These are phyloP conservation scores for Furcula furcula DNA, from an alignment of 2,888 invertebrate genomes.

Conservation along the genomic window DNA sequence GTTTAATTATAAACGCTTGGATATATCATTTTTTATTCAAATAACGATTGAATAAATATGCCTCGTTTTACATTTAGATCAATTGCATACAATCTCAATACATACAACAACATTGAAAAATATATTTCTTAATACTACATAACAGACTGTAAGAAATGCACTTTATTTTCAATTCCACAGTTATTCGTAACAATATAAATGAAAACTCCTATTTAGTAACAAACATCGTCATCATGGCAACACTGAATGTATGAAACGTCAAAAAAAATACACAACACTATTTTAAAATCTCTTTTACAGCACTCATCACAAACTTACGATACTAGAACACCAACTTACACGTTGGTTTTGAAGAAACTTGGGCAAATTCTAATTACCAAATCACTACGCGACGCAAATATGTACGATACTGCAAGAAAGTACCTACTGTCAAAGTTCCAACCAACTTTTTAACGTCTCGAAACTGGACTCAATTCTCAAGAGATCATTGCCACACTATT, in stretches of 20 bases:
- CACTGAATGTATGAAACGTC: slow-evolving; percentile 42
- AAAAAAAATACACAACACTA: slow-evolving; percentile 43
- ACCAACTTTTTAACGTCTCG: too few species aligned
- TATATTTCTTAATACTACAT: slow-evolving; percentile 45
- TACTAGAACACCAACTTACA: slow-evolving; percentile 31
- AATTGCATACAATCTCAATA: slow-evolving; percentile 23
- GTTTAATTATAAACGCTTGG: slow-evolving; percentile 29
- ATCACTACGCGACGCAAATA: too few species aligned
- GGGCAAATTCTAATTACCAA: too few species aligned
- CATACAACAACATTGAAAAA: slow-evolving; percentile 51
- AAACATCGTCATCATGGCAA: slow-evolving; percentile 63
- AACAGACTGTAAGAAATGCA: slow-evolving; percentile 66
- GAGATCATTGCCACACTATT: too few species aligned
- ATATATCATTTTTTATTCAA: slow-evolving; percentile 34
- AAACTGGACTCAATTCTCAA: too few species aligned
- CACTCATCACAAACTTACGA: slow-evolving; percentile 14
- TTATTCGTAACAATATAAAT: slow-evolving; percentile 34
- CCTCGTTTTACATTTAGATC: slow-evolving; percentile 32
- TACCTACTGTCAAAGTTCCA: too few species aligned
- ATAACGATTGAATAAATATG: slow-evolving; percentile 52
- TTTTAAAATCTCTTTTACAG: too few species aligned
- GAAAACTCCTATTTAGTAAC: slow-evolving; percentile 33
- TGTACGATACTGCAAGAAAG: too few species aligned
- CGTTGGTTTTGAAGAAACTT: too few species aligned
- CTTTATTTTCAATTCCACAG: slow-evolving; percentile 56